These are phyloP conservation scores for Sthenelais limicola DNA, from an alignment of 2,888 invertebrate genomes.

Conservation along the genomic window DNA sequence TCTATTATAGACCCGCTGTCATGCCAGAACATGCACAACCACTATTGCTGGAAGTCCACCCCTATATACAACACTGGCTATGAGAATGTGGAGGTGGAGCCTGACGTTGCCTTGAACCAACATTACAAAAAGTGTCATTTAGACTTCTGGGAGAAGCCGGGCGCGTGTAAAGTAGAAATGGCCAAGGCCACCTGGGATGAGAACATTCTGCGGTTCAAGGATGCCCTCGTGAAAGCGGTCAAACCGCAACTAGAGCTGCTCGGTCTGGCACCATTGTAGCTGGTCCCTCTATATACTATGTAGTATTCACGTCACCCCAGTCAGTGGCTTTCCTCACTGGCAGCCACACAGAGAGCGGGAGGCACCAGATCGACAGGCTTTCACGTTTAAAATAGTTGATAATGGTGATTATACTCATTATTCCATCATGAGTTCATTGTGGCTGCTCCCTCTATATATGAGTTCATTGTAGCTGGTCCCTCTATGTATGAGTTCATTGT, in stretches of 20 bases:
- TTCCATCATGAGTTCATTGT: too few relatives aligned
- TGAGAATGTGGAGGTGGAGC: constrained; percentile 16
- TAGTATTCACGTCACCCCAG: too few relatives aligned
- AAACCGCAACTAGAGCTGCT: not conserved
- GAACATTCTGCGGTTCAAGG: constrained; percentile 32
- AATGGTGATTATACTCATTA: too few relatives aligned
- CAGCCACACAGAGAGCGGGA: too few relatives aligned
- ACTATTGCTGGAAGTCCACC: constrained; percentile 47
- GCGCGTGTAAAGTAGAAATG: constrained; percentile 12
- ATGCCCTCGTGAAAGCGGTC: not conserved
- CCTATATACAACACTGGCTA: constrained; percentile 8
- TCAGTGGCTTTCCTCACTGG: too few relatives aligned
- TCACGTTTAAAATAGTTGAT: too few relatives aligned
- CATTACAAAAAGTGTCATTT: constrained; percentile 47
- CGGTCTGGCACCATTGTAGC: not conserved
- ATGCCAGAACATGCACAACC: constrained; percentile 49
- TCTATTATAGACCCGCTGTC: constrained; percentile 44
- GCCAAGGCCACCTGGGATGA: constrained; percentile 3
- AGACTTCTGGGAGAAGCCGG: constrained; percentile 21
- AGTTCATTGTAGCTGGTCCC: too few relatives aligned
- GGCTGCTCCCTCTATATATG: too few relatives aligned
- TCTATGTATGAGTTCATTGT: too few relatives aligned
- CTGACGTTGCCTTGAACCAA: constrained; percentile 30
- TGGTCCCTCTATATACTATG: too few relatives aligned
- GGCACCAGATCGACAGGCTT: too few relatives aligned